These are phyloP conservation scores for Porites cylindrica DNA, from an alignment of 92 coral and sea anemone species.

Conservation along the genomic window DNA sequence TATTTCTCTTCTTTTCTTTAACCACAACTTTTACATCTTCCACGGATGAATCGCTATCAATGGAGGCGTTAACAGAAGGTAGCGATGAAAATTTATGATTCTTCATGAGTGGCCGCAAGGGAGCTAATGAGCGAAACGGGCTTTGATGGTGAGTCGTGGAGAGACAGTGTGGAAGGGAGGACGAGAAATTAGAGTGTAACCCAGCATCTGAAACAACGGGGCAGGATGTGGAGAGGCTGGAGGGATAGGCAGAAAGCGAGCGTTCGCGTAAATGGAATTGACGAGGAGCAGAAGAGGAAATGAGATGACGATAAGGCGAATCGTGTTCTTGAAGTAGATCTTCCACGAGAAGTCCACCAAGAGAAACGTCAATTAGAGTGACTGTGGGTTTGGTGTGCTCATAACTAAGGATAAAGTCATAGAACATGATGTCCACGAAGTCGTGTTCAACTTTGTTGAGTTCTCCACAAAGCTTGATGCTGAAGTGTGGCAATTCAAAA, in stretches of 20 bases:
- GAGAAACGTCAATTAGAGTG: slow-evolving; percentile 83
- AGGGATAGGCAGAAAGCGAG: slow-evolving; percentile 68
- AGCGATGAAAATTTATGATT: slow-evolving; percentile 73
- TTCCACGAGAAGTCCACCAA: slow-evolving; percentile 91
- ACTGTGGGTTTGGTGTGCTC: slow-evolving; percentile 79
- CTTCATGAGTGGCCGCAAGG: slow-evolving; percentile 90
- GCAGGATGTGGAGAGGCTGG: slow-evolving; percentile 88
- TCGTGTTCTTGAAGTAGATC: slow-evolving; percentile 92
- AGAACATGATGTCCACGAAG: slow-evolving; percentile 87
- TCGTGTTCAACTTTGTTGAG: slow-evolving; percentile 87
- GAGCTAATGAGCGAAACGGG: slow-evolving; percentile 80
- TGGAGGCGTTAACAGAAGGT: slow-evolving; percentile 54
- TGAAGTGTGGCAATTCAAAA: slow-evolving; percentile 89
- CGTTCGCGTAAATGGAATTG: slow-evolving; percentile 51
- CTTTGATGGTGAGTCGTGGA: slow-evolving; percentile 71
- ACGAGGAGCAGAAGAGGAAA: slow-evolving; percentile 88
- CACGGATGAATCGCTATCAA: slow-evolving; percentile 49
- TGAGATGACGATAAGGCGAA: slow-evolving; percentile 83
- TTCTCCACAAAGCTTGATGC: slow-evolving; percentile 92
- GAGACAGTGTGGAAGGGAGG: slow-evolving; percentile 87
- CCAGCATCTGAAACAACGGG: slow-evolving; percentile 94
- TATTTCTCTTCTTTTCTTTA: slow-evolving; percentile 59
- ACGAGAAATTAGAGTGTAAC: slow-evolving; percentile 70
- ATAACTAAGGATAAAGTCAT: slow-evolving; percentile 80
- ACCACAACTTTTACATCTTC: slow-evolving; percentile 25